Base-by-base conservation (phyloP, 2,888 invertebrate species). In the Trichopoda pennipes region DNA sequence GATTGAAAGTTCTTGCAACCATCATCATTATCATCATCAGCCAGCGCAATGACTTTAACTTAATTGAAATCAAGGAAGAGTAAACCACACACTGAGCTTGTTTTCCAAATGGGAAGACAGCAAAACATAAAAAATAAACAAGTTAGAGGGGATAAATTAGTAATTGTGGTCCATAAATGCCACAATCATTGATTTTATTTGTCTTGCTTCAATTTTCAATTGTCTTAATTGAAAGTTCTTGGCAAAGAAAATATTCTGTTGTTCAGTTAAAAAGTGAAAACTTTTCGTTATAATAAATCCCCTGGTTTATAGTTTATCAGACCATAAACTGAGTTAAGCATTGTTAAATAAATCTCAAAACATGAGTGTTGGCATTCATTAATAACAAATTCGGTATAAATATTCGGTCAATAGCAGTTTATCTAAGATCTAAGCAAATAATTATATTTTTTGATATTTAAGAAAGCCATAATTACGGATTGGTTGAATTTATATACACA, bases 1-100 rank as follows among this genome's bases (percentile, higher is more conserved):
- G 82, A 82, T 82, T 82, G 82, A 82, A 82, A 82, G 78, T 82
- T 82, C 79, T 82, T 60, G 70, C 23, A 66, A 75, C 19, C 64
- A 75, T 19, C 47, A 28, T 55, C 80, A 66, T 38, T 42, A 70
- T 56, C 68, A 61, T 75, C 56, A 47, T 49, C 70, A 75, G 55
- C 58, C 77, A 64, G 64, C 58, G 53, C 47, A 38, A 76, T 64
- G 55, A 44, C 58, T 60, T 47, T 28, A 61, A 19, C 58, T 2
- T 66, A 51, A 56, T 55, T 49, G 38, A 28, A 19, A 32, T 28
- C 42, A 53, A 63, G 68, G 55, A 68, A 56, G 44, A 23, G 14
- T 28, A 56, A 53, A 47, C 80, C 80, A 74, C 81, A 81, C 81
- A 81, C 73, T 63, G 58, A 42, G 81, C 49, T 73, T 63, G 58